A percentile compares a stretch with the other conserved stretches of the same genome.
Evolutionary conservation across 2,113 vertebrate species (phyloP).

Genomic region (Meriones unguiculatus): DNA sequence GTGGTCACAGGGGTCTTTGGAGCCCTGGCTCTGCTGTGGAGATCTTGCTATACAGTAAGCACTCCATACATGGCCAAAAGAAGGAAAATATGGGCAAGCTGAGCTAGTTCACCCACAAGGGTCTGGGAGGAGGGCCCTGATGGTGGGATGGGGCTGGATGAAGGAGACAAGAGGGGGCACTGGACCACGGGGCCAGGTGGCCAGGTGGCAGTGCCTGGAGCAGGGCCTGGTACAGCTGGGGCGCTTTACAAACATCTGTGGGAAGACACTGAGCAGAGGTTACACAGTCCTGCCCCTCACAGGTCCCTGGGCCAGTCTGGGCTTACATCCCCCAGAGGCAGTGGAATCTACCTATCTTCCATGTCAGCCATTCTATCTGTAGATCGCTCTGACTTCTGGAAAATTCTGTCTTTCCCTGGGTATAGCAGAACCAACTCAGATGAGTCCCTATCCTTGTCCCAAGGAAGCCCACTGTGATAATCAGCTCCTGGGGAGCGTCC

Average conservation of each 20-base stretch:
- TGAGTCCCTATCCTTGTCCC: neutral
- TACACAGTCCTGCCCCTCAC: neutral
- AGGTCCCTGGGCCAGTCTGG: neutral
- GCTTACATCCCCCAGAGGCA: neutral
- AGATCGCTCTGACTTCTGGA: neutral
- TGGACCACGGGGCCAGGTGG: neutral
- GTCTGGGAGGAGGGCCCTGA: neutral
- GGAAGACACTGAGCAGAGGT: neutral
- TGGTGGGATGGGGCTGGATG: neutral
- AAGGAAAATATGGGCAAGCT: fast-evolving
- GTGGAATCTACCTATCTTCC: neutral
- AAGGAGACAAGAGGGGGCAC: neutral
- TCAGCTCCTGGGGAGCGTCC: neutral
- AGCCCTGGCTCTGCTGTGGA: neutral
- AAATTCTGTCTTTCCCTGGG: neutral
- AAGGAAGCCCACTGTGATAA: neutral
- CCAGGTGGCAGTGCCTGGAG: neutral
- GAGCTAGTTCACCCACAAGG: neutral
- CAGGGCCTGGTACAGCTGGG: neutral
- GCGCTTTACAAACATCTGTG: neutral
- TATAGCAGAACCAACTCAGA: neutral
- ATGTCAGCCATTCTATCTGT: neutral
- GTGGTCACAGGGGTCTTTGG: neutral
- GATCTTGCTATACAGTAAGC: fast-evolving
- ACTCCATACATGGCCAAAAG: fast-evolving